Evolutionary conservation across 2,888 invertebrate genomes (phyloP), one percentile per base, ranked within the genome.

Genomic region (Eulithis testata): DNA sequence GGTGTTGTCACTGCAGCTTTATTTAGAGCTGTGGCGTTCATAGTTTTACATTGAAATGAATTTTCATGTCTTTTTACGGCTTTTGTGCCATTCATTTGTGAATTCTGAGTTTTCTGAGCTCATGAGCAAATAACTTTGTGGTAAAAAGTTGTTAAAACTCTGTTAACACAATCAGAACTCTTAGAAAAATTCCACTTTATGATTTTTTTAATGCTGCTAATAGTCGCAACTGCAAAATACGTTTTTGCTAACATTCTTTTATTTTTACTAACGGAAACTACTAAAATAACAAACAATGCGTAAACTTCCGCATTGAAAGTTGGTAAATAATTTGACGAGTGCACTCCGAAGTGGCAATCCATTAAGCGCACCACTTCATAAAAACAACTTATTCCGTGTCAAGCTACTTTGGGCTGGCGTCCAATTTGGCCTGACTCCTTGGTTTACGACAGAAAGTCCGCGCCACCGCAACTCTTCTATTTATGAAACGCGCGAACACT

Each of bases 341-440:
- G 40, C 40, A 54, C 11, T 47, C 14, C 27, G 11, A n/a, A 53
- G 54, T 21, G 47, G 9, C 54, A 54, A 54, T 61, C 54, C 40
- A 61, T 40, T 53, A 47, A 45, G 44, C 31, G 12, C n/a, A 47
- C 45, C 31, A 27, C 49, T 47, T 40, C 50, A 50, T 50, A 55
- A 44, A 55, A 55, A 55, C 36, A 54, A 59, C 37, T 65, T 51
- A 59, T 54, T 54, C 43, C 11, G 14, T 56, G 65, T 60, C 60
- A 51, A 53, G 31, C 56, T 56, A 47, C 27, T 65, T 36, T 61
- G 65, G 65, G 65, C 65, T 11, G 7, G 14, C 1, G 51, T 65
- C 65, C 65, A 65, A 50, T 21, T 63, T 65, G 65, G 65, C 65
- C 37, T 53, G 52, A 47, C 51, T 50, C 31, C 47, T 31, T 61